A percentile compares a stretch with the other conserved stretches of the same genome.
Evolutionary conservation across 2,113 vertebrate genomes (phyloP).

Genomic region (Centropus bengalensis): DNA sequence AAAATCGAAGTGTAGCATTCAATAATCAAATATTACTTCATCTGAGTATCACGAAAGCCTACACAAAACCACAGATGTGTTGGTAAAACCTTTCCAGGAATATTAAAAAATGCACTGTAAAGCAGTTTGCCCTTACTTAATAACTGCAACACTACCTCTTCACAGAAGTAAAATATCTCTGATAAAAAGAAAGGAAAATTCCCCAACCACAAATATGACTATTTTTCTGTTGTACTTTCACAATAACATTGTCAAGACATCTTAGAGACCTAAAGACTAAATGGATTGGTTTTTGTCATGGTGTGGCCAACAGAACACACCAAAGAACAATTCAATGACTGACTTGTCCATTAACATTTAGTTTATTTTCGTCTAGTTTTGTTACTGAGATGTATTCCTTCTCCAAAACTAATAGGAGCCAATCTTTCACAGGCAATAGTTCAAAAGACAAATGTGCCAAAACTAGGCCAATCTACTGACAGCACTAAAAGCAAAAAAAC

Average conservation of each 20-base stretch:
- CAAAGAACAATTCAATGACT: not conserved
- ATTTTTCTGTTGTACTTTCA: not conserved
- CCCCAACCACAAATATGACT: not conserved
- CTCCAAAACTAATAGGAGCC: not conserved
- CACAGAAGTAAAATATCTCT: not conserved
- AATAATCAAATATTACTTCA: slow-evolving; percentile 13
- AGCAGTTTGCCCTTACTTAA: not conserved
- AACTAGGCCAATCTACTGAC: not conserved
- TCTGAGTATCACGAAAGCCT: not conserved
- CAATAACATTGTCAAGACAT: not conserved
- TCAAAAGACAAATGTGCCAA: not conserved
- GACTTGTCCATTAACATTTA: not conserved
- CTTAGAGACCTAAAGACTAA: not conserved
- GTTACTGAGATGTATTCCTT: not conserved
- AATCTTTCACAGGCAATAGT: not conserved
- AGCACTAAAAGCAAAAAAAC: not conserved
- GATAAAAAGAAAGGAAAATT: not conserved
- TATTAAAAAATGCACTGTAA: not conserved
- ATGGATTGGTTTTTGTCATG: not conserved
- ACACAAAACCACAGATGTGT: not conserved
- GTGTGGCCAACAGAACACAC: not conserved
- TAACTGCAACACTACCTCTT: not conserved
- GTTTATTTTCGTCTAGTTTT: not conserved
- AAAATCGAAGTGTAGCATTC: not conserved
- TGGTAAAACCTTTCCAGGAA: not conserved